These are phyloP conservation scores for Holcopasites calliopsidis DNA, from an alignment of 1,140 invertebrate species.

Conservation along the genomic window DNA sequence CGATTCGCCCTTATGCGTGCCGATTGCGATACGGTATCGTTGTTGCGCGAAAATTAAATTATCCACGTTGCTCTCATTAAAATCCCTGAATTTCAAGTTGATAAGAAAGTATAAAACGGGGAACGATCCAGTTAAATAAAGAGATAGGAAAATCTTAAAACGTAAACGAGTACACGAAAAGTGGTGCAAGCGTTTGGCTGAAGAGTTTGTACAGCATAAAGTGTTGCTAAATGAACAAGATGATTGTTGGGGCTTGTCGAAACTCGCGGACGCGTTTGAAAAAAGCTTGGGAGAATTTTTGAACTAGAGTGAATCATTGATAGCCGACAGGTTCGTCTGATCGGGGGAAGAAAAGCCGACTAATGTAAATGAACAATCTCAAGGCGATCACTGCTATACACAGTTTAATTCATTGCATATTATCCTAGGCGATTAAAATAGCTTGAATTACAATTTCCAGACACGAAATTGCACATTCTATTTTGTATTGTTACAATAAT, in stretches of 20 bases:
- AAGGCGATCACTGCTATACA: not conserved
- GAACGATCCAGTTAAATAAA: not conserved
- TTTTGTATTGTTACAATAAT: conserved; percentile 2
- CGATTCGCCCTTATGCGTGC: not conserved
- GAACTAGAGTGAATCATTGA: not conserved
- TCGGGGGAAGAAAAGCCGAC: not conserved
- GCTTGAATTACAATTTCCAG: not conserved
- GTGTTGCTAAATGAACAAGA: too few relatives aligned
- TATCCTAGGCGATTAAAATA: conserved; percentile 3
- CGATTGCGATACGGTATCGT: too few relatives aligned
- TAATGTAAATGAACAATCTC: not conserved
- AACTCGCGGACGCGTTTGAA: not conserved
- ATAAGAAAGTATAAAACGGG: not conserved
- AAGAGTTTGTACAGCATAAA: too few relatives aligned
- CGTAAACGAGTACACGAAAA: not conserved
- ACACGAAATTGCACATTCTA: not conserved
- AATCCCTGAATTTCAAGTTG: conserved; percentile 34
- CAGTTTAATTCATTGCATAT: conserved; percentile 9
- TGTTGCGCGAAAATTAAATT: not conserved
- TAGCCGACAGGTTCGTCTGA: too few relatives aligned
- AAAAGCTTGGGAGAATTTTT: not conserved
- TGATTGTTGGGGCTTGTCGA: too few relatives aligned
- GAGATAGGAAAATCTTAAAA: too few relatives aligned
- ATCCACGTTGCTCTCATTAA: not conserved
- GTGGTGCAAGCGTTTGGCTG: too few relatives aligned